Evolutionary conservation across 2,797 vertebrate species (phyloP).

Genomic region (Zenarchopterus dispar): DNA sequence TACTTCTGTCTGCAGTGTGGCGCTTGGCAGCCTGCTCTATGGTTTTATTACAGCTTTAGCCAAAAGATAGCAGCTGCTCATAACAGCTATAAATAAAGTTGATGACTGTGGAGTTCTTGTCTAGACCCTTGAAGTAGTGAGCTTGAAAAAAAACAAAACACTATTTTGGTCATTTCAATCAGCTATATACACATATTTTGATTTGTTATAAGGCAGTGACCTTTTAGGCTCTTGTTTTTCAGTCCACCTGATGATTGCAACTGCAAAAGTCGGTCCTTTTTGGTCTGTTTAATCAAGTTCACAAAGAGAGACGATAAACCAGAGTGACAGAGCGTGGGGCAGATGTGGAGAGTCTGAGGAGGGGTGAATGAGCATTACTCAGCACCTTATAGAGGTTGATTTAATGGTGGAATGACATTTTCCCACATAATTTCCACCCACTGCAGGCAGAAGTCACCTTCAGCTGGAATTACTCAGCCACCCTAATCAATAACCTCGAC

Average conservation of each 20-base stretch:
- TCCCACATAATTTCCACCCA: constrained; percentile 25
- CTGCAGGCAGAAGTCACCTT: constrained; percentile 52
- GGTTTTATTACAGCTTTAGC: constrained; percentile 10
- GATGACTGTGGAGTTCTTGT: constrained; percentile 3
- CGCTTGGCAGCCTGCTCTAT: not conserved
- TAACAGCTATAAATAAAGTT: constrained; percentile 10
- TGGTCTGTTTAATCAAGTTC: no score
- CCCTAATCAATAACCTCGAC: constrained; percentile 62
- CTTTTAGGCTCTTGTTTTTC: no score
- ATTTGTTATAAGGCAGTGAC: not conserved
- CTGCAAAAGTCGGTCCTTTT: no score
- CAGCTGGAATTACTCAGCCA: constrained; percentile 56
- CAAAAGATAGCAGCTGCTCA: constrained; percentile 12
- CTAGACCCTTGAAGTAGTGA: not conserved
- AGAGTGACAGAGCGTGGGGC: constrained; percentile 33
- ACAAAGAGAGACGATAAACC: constrained; percentile 17
- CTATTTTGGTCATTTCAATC: not conserved
- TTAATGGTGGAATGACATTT: constrained; percentile 59
- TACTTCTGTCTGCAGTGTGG: constrained; percentile 2
- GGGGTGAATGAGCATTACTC: constrained; percentile 52
- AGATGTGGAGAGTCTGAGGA: constrained; percentile 35
- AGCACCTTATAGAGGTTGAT: constrained; percentile 62
- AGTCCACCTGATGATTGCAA: no score
- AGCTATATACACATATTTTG: no score
- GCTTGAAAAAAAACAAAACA: not conserved